Evolutionary conservation across 2,888 invertebrate genomes (phyloP), one percentile per base, ranked within the genome.

Genomic region (Horisme vitalbata): DNA sequence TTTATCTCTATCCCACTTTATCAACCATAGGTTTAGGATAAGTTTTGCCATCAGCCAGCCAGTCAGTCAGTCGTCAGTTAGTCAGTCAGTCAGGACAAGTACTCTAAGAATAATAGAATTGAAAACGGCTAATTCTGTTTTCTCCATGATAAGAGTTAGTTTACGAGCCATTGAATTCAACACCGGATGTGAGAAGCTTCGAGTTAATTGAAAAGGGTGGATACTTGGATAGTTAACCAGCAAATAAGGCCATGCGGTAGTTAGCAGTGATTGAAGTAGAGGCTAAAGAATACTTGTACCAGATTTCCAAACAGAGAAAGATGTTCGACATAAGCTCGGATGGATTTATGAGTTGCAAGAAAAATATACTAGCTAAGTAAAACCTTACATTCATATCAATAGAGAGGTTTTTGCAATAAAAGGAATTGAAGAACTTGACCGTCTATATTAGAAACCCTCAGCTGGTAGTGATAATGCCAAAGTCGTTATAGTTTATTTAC

Each of bases 161-260:
- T 41, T 43, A 53, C 28, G 26, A 18, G 31, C 26, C 37, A 33
- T 36, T 41, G 44, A 36, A 41, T 46, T 52, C 49, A 24, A 38
- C 43, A 32, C 24, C 41, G 36, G 41, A 47, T 21, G 32, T 32
- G 52, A 12, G 32, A 31, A 24, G 38, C 11, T 8, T 28, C 45
- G 23, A 45, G 32, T 37, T 64, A 69, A 68, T 66, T 67, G 68
- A 59, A 63, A 67, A 41, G 18, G 47, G 37, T 51, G 56, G 62
- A 48, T 51, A 51, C 56, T 52, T 46, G n/a, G n/a, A n/a, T n/a
- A n/a, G n/a, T n/a, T n/a, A 26, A 21, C 27, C 28, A 15, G 24
- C 41, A 11, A 53, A 54, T 59, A 65, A 57, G 64, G 62, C 8
- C 26, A 3, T 37, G 5, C 23, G 18, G 28, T 52, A 56, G 63